These are phyloP conservation scores for Meloidogyne chitwoodi DNA, from an alignment of 1,140 invertebrate species.

Conservation along the genomic window DNA sequence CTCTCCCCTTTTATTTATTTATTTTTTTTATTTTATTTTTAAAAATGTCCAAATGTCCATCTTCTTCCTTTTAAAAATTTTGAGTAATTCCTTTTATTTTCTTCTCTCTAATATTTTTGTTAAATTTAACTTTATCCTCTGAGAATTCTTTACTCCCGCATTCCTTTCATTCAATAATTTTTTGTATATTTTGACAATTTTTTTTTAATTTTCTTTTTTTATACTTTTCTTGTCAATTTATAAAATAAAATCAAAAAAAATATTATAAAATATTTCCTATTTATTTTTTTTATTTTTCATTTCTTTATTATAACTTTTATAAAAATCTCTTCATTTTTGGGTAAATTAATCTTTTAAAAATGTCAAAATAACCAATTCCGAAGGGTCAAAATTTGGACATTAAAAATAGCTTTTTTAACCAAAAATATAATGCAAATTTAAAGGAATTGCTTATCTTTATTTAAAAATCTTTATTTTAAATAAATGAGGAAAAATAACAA, in stretches of 20 bases:
- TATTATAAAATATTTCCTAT: neutral
- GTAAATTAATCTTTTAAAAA: neutral
- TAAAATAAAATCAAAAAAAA: neutral
- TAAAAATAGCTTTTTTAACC: neutral
- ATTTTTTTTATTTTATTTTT: neutral
- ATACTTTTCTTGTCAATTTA: neutral
- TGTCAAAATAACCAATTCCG: neutral
- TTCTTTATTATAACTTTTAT: neutral
- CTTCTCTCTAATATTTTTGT: neutral
- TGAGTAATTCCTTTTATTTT: neutral
- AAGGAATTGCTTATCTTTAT: neutral
- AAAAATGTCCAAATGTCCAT: too few relatives aligned
- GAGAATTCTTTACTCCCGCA: neutral
- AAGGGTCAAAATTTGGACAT: neutral
- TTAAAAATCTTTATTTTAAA: neutral
- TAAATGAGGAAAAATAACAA: neutral
- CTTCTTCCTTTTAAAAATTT: neutral
- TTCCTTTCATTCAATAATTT: neutral
- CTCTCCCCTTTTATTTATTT: neutral
- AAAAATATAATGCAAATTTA: neutral
- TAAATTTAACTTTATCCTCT: neutral
- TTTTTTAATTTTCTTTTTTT: neutral
- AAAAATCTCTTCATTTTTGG: neutral
- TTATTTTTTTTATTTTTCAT: neutral
- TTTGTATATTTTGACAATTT: neutral